Evolutionary conservation across 2,888 invertebrate genomes (phyloP).

Genomic region (Hanleya hanleyi): DNA sequence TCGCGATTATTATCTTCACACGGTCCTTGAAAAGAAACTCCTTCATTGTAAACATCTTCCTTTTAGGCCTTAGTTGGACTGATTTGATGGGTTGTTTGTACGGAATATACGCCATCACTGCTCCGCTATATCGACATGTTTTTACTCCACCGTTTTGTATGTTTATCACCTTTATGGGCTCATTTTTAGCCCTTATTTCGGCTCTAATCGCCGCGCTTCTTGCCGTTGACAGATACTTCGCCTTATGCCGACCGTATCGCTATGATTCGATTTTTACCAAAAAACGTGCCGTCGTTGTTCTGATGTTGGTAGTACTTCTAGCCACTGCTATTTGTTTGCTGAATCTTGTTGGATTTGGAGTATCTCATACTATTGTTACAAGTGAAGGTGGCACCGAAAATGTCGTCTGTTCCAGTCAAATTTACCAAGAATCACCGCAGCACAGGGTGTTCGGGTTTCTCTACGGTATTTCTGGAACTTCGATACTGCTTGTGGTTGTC

Average conservation of each 20-base stretch:
- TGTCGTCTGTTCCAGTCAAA: not conserved
- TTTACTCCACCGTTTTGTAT: not conserved
- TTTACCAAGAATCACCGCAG: not conserved
- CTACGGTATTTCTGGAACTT: not conserved
- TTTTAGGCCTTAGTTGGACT: not conserved
- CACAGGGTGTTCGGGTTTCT: not conserved
- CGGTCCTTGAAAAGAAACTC: not conserved
- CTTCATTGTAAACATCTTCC: not conserved
- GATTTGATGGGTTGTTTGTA: conserved; percentile 1
- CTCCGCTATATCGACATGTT: not conserved
- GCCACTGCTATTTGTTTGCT: not conserved
- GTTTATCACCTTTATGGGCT: not conserved
- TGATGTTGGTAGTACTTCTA: not conserved
- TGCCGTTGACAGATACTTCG: not conserved
- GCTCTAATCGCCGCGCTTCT: not conserved
- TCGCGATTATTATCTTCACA: not conserved
- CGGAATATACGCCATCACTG: not conserved
- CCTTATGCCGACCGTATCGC: not conserved
- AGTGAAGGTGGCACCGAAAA: not conserved
- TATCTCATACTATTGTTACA: not conserved
- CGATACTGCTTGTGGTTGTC: not conserved
- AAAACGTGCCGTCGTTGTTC: not conserved
- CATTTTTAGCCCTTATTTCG: not conserved
- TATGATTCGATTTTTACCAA: not conserved
- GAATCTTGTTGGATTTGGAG: not conserved